Evolutionary conservation across 1,140 invertebrate species (phyloP), one percentile per base, ranked within the genome.

Genomic region (Diabrotica undecimpunctata): DNA sequence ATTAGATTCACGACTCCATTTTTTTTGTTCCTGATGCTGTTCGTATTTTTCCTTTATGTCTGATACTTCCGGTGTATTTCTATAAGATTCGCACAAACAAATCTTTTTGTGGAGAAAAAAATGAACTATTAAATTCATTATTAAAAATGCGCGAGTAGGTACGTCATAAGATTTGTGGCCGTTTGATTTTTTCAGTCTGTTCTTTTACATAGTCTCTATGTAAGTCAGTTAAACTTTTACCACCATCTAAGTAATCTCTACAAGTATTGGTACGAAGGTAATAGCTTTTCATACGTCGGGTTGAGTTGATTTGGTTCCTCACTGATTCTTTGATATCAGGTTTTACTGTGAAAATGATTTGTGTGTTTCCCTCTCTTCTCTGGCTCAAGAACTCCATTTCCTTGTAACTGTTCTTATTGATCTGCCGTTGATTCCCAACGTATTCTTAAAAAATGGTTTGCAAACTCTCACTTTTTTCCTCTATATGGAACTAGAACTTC

Each of bases 41-140:
- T n/a, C n/a, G n/a, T n/a, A n/a, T n/a, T n/a, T n/a, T n/a, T n/a
- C n/a, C n/a, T n/a, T n/a, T n/a, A n/a, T n/a, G n/a, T n/a, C n/a
- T n/a, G n/a, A 10, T 5, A 51, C 12, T 51, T 51, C 10, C 12
- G 8, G 38, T 56, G 61, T 52, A 35, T 66, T 66, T 50, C 67
- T 67, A 53, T 67, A 69, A n/a, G n/a, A n/a, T 12, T 57, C 46
- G 41, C 67, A 69, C n/a, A 55, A 54, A 10, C 37, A 55, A 54
- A 64, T 67, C 61, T 52, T 69, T 66, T 57, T 69, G 67, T 8
- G 66, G 66, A 56, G 66, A 69, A 58, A 74, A 77, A 68, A 79
- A 79, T 63, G 63, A 52, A 14, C 78, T 65, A 73, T 78, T 77
- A 65, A 77, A 79, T 62, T 77, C 67, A 9, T 55, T 46, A 56